These are phyloP conservation scores for Polymixis flavicincta DNA, from an alignment of 2,888 invertebrate genomes.

Conservation along the genomic window DNA sequence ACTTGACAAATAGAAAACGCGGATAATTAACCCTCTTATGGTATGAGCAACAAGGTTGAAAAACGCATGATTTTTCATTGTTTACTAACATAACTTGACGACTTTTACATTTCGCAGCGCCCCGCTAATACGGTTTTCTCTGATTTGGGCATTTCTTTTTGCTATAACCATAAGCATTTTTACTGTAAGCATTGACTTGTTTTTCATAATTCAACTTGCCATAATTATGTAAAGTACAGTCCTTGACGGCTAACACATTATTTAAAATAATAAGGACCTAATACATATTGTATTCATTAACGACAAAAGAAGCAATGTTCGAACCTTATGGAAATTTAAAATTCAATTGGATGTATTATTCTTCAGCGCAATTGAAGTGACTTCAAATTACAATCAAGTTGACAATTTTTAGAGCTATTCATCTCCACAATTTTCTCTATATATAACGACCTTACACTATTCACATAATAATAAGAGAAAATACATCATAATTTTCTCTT, in stretches of 20 bases:
- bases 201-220: not conserved
- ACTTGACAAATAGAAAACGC: constrained; percentile 83
- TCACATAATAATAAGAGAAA: constrained; percentile 33
- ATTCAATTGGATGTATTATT: not conserved
- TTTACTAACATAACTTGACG: constrained; percentile 63
- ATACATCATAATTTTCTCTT: constrained; percentile 16
- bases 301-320: not conserved
- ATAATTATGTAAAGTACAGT: not conserved
- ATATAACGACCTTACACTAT: not conserved
- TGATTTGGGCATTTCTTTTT: constrained; percentile 45
- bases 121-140: constrained; percentile 77
- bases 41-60: constrained; percentile 62
- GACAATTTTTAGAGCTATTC: not conserved
- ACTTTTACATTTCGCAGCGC: constrained; percentile 81
- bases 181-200: constrained; percentile 16
- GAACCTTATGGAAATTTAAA: not conserved
- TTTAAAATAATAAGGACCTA: not conserved
- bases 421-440: constrained; percentile 3
- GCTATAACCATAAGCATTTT: not conserved
- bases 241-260: not conserved
- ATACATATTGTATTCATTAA: not conserved
- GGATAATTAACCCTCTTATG: constrained; percentile 56
- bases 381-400: not conserved
- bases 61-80: constrained; percentile 48
- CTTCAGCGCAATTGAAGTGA: not conserved